Evolutionary conservation across 2,797 vertebrate genomes (phyloP), one percentile per base, ranked within the genome.

Genomic region (Scomberomorus guttatus): DNA sequence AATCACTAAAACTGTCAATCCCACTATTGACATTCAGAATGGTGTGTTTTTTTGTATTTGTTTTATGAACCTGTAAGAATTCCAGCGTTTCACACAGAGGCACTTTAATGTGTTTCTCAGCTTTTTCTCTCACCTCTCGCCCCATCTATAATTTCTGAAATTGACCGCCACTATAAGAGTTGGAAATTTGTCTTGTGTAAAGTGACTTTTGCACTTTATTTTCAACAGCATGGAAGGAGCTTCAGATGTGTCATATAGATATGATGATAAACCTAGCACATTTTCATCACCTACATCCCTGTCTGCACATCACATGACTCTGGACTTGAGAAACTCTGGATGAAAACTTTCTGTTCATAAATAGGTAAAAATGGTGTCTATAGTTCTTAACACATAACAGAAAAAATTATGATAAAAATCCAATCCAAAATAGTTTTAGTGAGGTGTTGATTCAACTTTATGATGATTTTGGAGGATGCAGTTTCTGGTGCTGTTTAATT

Each of bases 1-100:
- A 88, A 88, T 77, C 82, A 68, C 22, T 77, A 63, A 63, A 85
- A 62, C 72, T 75, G 61, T 79, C 81, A 86, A 55, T 83, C 29
- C 27, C 22, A 64, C 46, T 60, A 66, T 64, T 82, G 80, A 73
- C 84, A 82, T 62, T 68, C 32, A 66, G 56, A 59, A 56, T 3
- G 25, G 72, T 62, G 46, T 56, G 39, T 65, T 67, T 32, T 27
- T 12, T 48, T 56, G 0, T 7, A 27, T 15, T 52, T 82, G 61
- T 71, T 79, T 61, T 25, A 9, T 37, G 12, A 67, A 65, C 52
- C 65, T 73, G 17, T 57, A 32, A 60, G 5, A 59, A 59, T 66
- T 48, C 1, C 15, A 27, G 50, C 25, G 65, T 22, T 13, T 51
- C 27, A 58, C 65, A 32, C 18, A 34, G 20, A 72, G 25, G 20